Percentiles rank a stretch among this genome's conserved stretches.
Conservation (phyloP, 2,797 vertebrate species). For the Taenioides sp. region DNA sequence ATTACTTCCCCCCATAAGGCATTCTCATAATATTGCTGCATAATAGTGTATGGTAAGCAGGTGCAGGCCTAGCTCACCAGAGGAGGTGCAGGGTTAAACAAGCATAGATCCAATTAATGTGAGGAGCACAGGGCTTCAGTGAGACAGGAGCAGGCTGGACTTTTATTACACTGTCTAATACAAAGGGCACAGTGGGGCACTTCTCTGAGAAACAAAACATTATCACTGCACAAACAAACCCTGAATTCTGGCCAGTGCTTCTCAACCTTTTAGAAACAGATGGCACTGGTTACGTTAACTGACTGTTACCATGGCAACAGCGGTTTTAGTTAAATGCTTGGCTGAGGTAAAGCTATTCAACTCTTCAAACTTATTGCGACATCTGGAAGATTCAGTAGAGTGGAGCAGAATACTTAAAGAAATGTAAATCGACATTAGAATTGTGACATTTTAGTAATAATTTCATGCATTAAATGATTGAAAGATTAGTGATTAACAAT, state of each 20-base stretch:
- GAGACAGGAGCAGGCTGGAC: slow-evolving; percentile 4
- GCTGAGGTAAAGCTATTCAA: not conserved
- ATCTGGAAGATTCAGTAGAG: not conserved
- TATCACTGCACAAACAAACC: not conserved
- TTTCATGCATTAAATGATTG: too few species aligned
- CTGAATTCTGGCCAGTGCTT: not conserved
- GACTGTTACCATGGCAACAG: not conserved
- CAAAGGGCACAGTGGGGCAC: not conserved
- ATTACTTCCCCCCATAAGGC: slow-evolving; percentile 24
- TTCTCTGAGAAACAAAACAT: not conserved
- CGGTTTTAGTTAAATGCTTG: not conserved
- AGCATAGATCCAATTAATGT: slow-evolving; percentile 46
- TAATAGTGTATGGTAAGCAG: slow-evolving; percentile 21
- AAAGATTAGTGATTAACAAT: too few species aligned
- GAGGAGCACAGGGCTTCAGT: slow-evolving; percentile 10
- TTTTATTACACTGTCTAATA: slow-evolving; percentile 11
- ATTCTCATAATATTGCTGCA: not conserved
- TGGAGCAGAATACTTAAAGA: not conserved
- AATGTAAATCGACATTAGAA: too few species aligned
- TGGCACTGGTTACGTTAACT: not conserved
- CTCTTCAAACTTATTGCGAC: not conserved
- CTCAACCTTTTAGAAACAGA: too few species aligned
- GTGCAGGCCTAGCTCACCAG: slow-evolving; percentile 13
- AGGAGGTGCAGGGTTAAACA: slow-evolving; percentile 28
- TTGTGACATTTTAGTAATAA: too few species aligned